Evolutionary conservation across 2,113 vertebrate species (phyloP), one percentile per base, ranked within the genome.

Genomic region (Serilophus lunatus): DNA sequence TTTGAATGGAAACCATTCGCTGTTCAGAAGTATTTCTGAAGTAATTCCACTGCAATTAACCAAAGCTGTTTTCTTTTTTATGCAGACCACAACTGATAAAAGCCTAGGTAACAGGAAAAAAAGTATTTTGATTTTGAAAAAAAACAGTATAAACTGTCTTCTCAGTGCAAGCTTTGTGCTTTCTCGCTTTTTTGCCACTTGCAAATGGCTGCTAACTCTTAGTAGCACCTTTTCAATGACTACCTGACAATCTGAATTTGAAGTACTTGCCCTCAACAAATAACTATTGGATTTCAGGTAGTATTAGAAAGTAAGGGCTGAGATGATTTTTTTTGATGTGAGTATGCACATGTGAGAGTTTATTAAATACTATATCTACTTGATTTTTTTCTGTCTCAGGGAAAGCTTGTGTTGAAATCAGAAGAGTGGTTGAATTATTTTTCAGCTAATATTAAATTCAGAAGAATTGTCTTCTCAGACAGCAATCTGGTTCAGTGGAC

Each of bases 171-270:
- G 40, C 2, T 54, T 77, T 56, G 18, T 72, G 33, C 18, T 31
- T 91, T 63, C 65, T 92, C 77, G 25, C 49, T 81, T 69, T 63
- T 35, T 88, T 88, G 35, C 19, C 86, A 19, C 85, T 92, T 93
- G 49, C 23, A 86, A 75, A 56, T 23, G 16, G 80, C 65, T 49
- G 28, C 54, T 86, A 83, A 83, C 69, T 12, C 40, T 61, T 51
- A 70, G 83, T 69, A 49, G 18, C 18, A 82, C 20, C 31, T 70
- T 71, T 74, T 77, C 36, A 66, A 9, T 23, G 38, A 66, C 17
- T 50, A 57, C 12, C 40, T 61, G 42, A 40, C 24, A 61, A 77
- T 88, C 49, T 61, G 77, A 50, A 57, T 72, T 60, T 82, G 26
- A 88, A 82, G 49, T 40, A 72, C 12, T 33, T 79, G 36, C 26